These are phyloP conservation scores for Calyptomena viridis DNA, from an alignment of 2,113 vertebrate genomes.

Conservation along the genomic window DNA sequence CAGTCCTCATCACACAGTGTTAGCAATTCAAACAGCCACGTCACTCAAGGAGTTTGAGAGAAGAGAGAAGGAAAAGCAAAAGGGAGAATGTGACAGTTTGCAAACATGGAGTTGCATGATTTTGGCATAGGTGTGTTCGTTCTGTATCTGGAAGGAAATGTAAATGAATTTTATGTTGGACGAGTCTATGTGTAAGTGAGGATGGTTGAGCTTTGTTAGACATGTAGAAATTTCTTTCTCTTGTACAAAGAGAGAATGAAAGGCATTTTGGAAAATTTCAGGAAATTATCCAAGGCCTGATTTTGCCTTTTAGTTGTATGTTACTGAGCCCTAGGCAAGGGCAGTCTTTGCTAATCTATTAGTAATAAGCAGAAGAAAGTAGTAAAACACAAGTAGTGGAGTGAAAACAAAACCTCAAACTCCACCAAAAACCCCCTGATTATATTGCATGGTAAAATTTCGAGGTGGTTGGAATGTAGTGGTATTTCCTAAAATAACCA, in stretches of 20 bases:
- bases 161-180: background rate
- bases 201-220: background rate
- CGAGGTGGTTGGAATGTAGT: background rate
- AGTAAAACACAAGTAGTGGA: background rate
- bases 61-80: background rate
- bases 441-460: background rate
- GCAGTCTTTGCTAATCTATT: background rate
- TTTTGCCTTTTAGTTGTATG: background rate
- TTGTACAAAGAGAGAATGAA: background rate
- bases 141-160: background rate
- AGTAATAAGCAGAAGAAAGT: background rate
- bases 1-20: background rate
- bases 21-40: constrained; percentile 4
- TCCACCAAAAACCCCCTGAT: background rate
- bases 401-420: background rate
- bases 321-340: background rate
- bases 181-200: background rate
- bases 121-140: background rate
- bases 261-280: background rate
- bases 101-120: background rate
- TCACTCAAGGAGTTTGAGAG: background rate
- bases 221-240: background rate
- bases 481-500: background rate
- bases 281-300: background rate
- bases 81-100: background rate